A percentile compares a stretch with the other conserved stretches of the same genome.
These are phyloP conservation scores for Brachypterus glaber DNA, from an alignment of 2,888 invertebrate species.

Conservation along the genomic window DNA sequence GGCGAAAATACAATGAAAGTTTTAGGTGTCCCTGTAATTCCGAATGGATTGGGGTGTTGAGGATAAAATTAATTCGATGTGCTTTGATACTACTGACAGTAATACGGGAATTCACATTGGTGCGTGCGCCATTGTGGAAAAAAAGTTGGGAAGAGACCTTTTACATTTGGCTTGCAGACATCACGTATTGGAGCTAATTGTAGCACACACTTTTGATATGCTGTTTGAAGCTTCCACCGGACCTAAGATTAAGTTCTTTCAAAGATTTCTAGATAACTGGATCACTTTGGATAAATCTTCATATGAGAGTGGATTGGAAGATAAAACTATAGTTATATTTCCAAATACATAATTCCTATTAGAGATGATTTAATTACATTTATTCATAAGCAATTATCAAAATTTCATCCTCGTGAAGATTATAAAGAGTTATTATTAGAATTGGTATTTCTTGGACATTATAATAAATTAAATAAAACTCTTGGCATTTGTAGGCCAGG, in stretches of 20 bases:
- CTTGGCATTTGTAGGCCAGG: conserved; percentile 13
- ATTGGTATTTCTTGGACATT: conserved; percentile 5
- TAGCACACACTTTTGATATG: conserved; percentile 6
- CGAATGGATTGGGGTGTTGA: neutral
- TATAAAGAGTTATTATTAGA: conserved; percentile 10
- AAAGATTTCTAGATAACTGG: conserved; percentile 18
- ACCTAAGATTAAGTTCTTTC: conserved; percentile 19
- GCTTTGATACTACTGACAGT: conserved; percentile 22
- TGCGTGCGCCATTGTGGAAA: conserved; percentile 19
- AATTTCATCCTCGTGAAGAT: conserved; percentile 8
- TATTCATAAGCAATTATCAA: conserved; percentile 2
- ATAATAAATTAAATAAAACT: neutral
- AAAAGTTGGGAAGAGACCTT: conserved; percentile 20
- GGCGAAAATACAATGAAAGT: neutral
- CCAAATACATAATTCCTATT: too few relatives aligned
- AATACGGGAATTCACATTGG: conserved; percentile 22
- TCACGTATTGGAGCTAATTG: conserved; percentile 22
- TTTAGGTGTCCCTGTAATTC: neutral
- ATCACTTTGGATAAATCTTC: conserved; percentile 12
- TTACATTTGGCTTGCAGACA: conserved; percentile 24
- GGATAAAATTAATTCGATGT: conserved; percentile 1
- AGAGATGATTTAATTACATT: neutral
- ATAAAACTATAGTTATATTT: too few relatives aligned
- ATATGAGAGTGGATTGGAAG: conserved; percentile 10
- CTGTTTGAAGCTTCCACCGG: conserved; percentile 15